These are phyloP conservation scores for Drosophila neocordata DNA, from an alignment of 1,140 invertebrate genomes.

Conservation along the genomic window DNA sequence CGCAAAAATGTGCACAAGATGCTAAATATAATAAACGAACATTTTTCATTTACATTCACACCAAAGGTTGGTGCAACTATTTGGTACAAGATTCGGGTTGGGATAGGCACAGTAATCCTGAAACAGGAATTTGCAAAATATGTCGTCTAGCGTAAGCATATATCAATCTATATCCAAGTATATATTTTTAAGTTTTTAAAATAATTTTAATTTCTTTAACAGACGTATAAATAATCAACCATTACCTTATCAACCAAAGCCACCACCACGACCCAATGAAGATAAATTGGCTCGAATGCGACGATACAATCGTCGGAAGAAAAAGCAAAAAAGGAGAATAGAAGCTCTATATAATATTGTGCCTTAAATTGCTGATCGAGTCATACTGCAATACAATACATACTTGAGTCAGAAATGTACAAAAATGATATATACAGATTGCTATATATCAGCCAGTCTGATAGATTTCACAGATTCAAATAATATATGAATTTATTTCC, in stretches of 20 bases:
- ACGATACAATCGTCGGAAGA: not conserved
- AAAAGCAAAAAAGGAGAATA: not conserved
- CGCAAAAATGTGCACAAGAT: conserved; percentile 37
- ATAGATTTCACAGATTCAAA: too few species aligned
- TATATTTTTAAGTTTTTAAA: too few species aligned
- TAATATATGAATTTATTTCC: too few species aligned
- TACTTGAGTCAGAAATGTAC: too few species aligned
- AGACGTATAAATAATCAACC: conserved; percentile 20
- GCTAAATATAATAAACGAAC: not conserved
- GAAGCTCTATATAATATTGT: too few species aligned
- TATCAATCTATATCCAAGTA: not conserved
- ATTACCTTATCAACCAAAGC: conserved; percentile 35
- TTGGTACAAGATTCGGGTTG: conserved; percentile 21
- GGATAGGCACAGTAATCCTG: conserved; percentile 25
- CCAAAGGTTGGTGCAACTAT: conserved; percentile 31
- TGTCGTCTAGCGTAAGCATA: conserved; percentile 22
- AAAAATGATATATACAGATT: too few species aligned
- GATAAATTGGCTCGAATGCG: not conserved
- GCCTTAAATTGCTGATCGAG: too few species aligned
- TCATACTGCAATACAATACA: too few species aligned
- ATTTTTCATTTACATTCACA: conserved; percentile 42
- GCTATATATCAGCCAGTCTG: too few species aligned
- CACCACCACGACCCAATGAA: conserved; percentile 24
- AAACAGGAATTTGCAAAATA: conserved; percentile 1
- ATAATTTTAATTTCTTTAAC: not conserved